phyloP scores from a whole-genome alignment of 2,888 invertebrate species.

The Diarsia brunnea region DNA sequence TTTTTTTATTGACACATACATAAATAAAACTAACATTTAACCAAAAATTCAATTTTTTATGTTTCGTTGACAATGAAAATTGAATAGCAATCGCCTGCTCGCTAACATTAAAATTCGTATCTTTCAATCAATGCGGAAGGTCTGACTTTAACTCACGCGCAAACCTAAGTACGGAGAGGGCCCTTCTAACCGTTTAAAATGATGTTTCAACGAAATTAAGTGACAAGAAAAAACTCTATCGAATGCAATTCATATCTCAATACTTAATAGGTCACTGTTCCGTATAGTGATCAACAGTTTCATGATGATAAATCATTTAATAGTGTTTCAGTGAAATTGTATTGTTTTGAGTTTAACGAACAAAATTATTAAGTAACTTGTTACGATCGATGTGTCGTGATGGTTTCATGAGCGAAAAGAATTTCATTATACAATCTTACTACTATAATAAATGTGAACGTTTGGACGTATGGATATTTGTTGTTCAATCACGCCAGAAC shows the following conservation, averaged over 20 bases:
- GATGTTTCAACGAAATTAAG: not conserved
- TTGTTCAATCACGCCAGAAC: not conserved
- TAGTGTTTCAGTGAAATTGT: constrained; percentile 11
- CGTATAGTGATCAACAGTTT: constrained; percentile 19
- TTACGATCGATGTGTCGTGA: constrained; percentile 20
- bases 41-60: not conserved
- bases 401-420: constrained; percentile 38
- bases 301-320: constrained; percentile 45
- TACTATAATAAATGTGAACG: not conserved
- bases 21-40: not conserved
- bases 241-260: not conserved
- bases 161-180: not conserved
- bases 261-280: constrained; percentile 41
- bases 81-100: not conserved
- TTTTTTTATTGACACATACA: not conserved
- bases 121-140: not conserved
- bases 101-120: not conserved
- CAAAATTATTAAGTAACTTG: constrained; percentile 38
- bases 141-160: not conserved
- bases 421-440: not conserved
- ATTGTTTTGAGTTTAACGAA: constrained; percentile 40
- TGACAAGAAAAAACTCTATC: constrained; percentile 42
- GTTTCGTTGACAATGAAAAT: too few species aligned
- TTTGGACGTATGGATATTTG: too few species aligned
- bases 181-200: not conserved